Base-by-base conservation (phyloP, 1,140 invertebrate genomes). In the Elymnias hypermnestra region DNA sequence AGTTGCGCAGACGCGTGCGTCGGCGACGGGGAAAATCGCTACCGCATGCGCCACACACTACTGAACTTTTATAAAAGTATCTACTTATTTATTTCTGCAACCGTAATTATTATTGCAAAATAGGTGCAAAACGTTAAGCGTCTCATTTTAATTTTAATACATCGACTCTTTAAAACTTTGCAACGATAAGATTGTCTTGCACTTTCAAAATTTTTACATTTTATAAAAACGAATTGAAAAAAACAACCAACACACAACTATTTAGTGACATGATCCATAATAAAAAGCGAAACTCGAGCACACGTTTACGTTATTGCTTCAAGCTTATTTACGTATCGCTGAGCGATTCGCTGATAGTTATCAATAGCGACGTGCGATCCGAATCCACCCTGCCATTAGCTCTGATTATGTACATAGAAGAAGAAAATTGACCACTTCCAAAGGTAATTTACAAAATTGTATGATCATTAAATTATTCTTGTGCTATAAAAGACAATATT, bases 121-220 rank as follows among this genome's bases (percentile, higher is more conserved):
- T 77, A 81, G 74, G 81, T 84, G 81, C 76, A 82, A 79, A 83
- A 82, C 70, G 62, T 78, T 82, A 84, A 84, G 81, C 77, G 69
- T 74, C 74, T 76, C 72, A 75, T 77, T 64, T 72, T 72, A 21
- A 78, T 60, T 76, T 77, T 79, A 71, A 74, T 73, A 84, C 77
- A 84, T 63, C 62, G 74, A 82, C 72, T 72, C 64, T 72, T 73
- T 64, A 71, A 68, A 72, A 53, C 49, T 72, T 73, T 73, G 73
- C 75, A 72, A 81, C 70, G 78, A 63, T 69, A 76, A 76, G 53
- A 78, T 73, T 63, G 71, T 79, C 70, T 75, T 68, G 77, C 71
- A 73, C 64, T 68, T 72, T 46, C 49, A 52, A 53, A 63, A 54
- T 64, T 60, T 75, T 63, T 57, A 69, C 66, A 66, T 71, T 64